Conservation (phyloP, 2,888 invertebrate genomes). For the Trissonchulus latispiculum region DNA sequence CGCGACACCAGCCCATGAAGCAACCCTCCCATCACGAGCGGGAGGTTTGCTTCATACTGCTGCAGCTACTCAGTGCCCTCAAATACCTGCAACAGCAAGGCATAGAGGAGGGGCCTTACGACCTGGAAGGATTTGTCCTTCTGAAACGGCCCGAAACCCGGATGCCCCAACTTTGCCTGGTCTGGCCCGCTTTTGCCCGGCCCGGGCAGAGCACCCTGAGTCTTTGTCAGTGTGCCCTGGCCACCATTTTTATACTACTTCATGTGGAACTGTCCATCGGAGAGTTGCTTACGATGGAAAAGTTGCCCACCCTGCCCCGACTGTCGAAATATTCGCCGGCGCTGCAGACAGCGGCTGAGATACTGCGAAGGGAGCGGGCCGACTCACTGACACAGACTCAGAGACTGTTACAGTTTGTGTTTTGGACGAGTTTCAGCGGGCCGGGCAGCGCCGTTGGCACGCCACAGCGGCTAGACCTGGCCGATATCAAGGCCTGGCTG, state of each 20-base stretch:
- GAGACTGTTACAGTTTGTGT: constrained; percentile 69
- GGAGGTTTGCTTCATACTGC: constrained; percentile 65
- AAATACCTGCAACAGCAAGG: constrained; percentile 72
- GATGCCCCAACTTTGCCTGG: neutral
- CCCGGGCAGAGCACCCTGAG: neutral
- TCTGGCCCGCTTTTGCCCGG: constrained; percentile 17
- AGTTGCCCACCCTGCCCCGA: constrained; percentile 57
- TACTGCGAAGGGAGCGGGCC: constrained; percentile 41
- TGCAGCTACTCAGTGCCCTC: constrained; percentile 68
- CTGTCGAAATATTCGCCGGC: constrained; percentile 51
- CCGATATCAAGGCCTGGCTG: neutral
- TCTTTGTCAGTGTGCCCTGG: constrained; percentile 65
- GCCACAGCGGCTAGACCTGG: neutral
- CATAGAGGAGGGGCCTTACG: constrained; percentile 64
- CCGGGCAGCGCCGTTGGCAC: constrained; percentile 52
- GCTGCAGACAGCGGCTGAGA: constrained; percentile 31
- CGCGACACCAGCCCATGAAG: constrained; percentile 45
- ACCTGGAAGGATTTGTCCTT: constrained; percentile 62
- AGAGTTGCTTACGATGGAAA: constrained; percentile 46
- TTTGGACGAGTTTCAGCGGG: too few relatives aligned
- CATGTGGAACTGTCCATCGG: neutral
- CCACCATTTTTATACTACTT: constrained; percentile 50
- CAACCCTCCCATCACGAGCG: constrained; percentile 33
- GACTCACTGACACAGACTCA: constrained; percentile 55
- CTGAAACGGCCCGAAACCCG: constrained; percentile 32